Conservation (phyloP, 92 coral and sea anemone genomes). For the Blastomussa wellsi region DNA sequence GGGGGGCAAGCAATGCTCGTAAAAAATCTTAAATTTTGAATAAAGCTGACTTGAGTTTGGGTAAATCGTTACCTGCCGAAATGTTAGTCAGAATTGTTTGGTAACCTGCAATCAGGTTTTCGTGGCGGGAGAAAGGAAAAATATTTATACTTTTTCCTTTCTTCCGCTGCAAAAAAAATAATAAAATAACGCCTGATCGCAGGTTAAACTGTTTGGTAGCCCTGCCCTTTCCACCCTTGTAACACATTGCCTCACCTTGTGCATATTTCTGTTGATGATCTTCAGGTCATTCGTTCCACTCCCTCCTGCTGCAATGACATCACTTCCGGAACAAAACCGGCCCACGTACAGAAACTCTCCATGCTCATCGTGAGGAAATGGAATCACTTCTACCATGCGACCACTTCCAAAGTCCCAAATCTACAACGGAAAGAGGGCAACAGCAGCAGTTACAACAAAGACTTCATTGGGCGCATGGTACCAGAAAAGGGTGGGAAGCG, state of each 20-base stretch:
- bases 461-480: too few species aligned
- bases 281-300: conserved; percentile 94
- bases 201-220: not conserved
- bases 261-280: conserved; percentile 70
- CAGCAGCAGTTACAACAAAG: not conserved
- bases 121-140: too few species aligned
- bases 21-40: too few species aligned
- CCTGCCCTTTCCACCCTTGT: not conserved
- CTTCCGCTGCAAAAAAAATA: too few species aligned
- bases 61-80: too few species aligned
- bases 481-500: too few species aligned
- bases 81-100: too few species aligned
- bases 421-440: conserved; percentile 36
- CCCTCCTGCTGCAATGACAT: conserved; percentile 92
- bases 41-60: too few species aligned
- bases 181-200: not conserved
- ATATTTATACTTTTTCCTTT: too few species aligned
- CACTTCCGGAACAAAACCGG: conserved; percentile 64
- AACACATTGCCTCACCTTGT: conserved; percentile 54
- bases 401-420: conserved; percentile 97
- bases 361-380: conserved; percentile 76
- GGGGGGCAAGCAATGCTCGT: too few species aligned
- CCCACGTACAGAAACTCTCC: conserved; percentile 91
- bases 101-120: too few species aligned
- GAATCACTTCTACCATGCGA: conserved; percentile 70